Evolutionary conservation across 2,113 vertebrate genomes (phyloP), one percentile per base, ranked within the genome.

Genomic region (Dunckerocampus dactyliophorus): DNA sequence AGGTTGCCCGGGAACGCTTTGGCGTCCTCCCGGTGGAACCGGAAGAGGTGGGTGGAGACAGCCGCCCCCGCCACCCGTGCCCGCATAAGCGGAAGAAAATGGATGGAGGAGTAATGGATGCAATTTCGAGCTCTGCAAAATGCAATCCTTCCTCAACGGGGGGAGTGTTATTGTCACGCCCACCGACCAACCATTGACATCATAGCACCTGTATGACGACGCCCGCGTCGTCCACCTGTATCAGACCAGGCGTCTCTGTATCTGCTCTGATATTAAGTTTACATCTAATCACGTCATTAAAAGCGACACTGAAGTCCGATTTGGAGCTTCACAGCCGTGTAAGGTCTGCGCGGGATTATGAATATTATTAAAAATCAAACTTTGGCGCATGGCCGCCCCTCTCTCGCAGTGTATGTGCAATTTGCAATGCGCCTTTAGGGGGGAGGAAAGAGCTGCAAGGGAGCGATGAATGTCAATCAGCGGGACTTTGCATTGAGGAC

Each of bases 321-420:
- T 56, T 21, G 54, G 54, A 56, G n/a, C 54, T 42, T 56, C 54
- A 42, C 54, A 42, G 54, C 37, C 54, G 20, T 56, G 54, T 42
- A 42, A 56, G 17, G 54, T 56, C 3, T 14, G 54, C 37, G 34
- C n/a, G 14, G 12, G 12, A 42, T 21, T 42, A 5, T 42, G 13
- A 43, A 14, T 14, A 14, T 43, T 14, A 43, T 14, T 43, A 43
- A 13, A 14, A 43, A 43, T 12, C 1, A 1, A 42, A 3, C 12
- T 17, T 20, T 21, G n/a, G 54, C 54, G 34, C 2, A n/a, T 56
- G 31, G 31, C 53, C 17, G 52, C 53, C 34, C 31, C 17, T 3
- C 34, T 39, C n/a, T 4, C 17, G 52, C 52, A 6, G 31, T 55
- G 31, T 39, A 19, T 16, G 34, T 19, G 13, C 34, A 21, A 8